Evolutionary conservation across 2,888 invertebrate genomes (phyloP), one percentile per base, ranked within the genome.

Genomic region (Celastrina argiolus): DNA sequence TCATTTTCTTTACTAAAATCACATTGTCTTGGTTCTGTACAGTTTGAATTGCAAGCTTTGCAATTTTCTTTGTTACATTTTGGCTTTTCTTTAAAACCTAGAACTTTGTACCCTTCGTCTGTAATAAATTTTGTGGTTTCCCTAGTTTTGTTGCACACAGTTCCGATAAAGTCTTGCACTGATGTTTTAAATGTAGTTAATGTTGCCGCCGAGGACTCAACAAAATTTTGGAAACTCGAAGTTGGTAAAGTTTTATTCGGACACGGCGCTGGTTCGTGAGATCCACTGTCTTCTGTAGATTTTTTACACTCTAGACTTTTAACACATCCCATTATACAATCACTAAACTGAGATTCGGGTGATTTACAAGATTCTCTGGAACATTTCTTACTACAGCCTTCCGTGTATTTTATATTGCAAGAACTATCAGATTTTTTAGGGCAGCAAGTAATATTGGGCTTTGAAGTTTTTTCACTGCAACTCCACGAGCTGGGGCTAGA

Each of bases 21-120:
- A 31, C 42, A 59, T 14, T 28, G 45, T 41, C 58, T 56, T 41
- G 16, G 28, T 45, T 66, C 22, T 45, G 22, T 18, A 7, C 36
- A 56, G 7, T 36, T 22, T 5, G 65, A 12, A 36, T 65, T 12
- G 10, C 41, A 64, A 12, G 31, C 8, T 64, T 67, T 59, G 67
- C 73, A 16, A 68, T 67, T 67, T 71, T 26, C 8, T 12, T 75
- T 39, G 73, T 70, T 34, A 72, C 63, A 73, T n/a, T 69, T 69
- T 5, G 72, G 69, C 65, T 73, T 74, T 45, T 73, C 73, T 12
- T 69, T 66, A 10, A 70, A 69, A 51, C 70, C 69, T 34, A 69
- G 68, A 10, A 72, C 68, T 65, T 68, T 51, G 14, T 22, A 5
- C 5, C 22, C 51, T 26, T 51, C 51, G 22, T 51, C 51, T 12